Conservation (phyloP, 1,140 invertebrate genomes). For the Pogonognathellus flavescens region DNA sequence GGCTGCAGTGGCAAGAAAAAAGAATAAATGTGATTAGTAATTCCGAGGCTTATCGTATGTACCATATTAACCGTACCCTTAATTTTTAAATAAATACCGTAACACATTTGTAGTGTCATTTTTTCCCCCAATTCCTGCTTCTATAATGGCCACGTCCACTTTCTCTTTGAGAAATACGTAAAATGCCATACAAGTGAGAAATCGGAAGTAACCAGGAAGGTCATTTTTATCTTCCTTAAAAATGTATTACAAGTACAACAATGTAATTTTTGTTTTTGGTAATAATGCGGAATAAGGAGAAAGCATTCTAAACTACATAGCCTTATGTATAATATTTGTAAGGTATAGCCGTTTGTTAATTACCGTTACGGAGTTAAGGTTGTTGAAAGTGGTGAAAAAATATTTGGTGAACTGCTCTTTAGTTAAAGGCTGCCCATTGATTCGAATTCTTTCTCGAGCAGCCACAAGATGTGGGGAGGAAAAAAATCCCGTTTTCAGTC, state of each 20-base stretch:
- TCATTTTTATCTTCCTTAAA: constrained; percentile 75
- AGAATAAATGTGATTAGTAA: no score
- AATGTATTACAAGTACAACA: no score
- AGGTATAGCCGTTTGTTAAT: neutral
- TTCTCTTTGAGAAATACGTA: constrained; percentile 89
- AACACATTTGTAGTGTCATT: constrained; percentile 95
- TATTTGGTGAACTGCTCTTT: constrained; percentile 81
- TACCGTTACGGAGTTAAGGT: constrained; percentile 68
- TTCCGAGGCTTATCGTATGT: no score
- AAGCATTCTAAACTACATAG: no score
- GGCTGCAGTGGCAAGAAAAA: constrained; percentile 70
- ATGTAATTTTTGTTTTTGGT: no score
- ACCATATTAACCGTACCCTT: no score
- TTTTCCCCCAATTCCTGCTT: constrained; percentile 97
- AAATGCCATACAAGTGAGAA: constrained; percentile 92
- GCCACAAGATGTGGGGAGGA: constrained; percentile 95
- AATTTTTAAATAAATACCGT: constrained; percentile 73
- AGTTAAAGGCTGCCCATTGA: constrained; percentile 85
- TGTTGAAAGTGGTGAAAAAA: constrained; percentile 88
- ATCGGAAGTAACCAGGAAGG: constrained; percentile 85
- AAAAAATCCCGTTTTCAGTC: constrained; percentile 93
- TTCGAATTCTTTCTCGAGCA: constrained; percentile 91
- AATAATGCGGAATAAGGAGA: no score
- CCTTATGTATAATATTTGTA: no score
- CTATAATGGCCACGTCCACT: constrained; percentile 93